A percentile compares a stretch with the other conserved stretches of the same genome.
These are phyloP conservation scores for Ectemnius continuus DNA, from an alignment of 2,888 invertebrate species.

Conservation along the genomic window DNA sequence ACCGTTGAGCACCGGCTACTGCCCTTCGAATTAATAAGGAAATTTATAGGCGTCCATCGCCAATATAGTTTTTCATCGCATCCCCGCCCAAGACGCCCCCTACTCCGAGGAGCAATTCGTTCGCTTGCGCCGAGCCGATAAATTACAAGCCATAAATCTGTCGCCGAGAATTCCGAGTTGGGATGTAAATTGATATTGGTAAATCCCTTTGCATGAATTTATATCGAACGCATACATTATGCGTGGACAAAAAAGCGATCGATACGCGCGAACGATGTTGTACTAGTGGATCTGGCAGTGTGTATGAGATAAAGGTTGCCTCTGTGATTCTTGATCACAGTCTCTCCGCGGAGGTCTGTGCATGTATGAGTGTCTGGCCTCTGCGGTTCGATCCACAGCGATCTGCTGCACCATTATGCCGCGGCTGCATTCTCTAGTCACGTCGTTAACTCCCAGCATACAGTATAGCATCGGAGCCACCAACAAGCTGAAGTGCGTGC, in stretches of 20 bases:
- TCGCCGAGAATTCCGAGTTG: constrained; percentile 13
- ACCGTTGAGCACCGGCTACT: too few relatives aligned
- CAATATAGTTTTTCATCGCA: neutral
- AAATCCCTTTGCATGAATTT: constrained; percentile 18
- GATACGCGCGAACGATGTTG: neutral
- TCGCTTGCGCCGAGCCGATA: constrained; percentile 19
- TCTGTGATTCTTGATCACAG: constrained; percentile 31
- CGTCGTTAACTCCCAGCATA: constrained; percentile 19
- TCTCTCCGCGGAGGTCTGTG: neutral
- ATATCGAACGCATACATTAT: constrained; percentile 8
- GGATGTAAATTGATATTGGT: constrained; percentile 27
- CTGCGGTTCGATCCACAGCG: constrained; percentile 24
- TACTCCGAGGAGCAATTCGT: constrained; percentile 22
- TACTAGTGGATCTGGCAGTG: neutral
- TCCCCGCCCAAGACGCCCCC: neutral
- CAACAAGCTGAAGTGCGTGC: constrained; percentile 31
- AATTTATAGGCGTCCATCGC: constrained; percentile 23
- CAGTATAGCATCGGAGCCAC: neutral
- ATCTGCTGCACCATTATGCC: constrained; percentile 40
- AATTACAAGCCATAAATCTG: constrained; percentile 40
- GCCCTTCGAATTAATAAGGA: constrained; percentile 35
- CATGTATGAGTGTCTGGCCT: constrained; percentile 19
- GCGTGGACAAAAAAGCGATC: neutral
- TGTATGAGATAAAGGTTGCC: neutral
- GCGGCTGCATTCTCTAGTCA: constrained; percentile 28